A percentile compares a stretch with the other conserved stretches of the same genome.
Conservation (phyloP, 2,797 vertebrate genomes). For the Mus caroli region DNA sequence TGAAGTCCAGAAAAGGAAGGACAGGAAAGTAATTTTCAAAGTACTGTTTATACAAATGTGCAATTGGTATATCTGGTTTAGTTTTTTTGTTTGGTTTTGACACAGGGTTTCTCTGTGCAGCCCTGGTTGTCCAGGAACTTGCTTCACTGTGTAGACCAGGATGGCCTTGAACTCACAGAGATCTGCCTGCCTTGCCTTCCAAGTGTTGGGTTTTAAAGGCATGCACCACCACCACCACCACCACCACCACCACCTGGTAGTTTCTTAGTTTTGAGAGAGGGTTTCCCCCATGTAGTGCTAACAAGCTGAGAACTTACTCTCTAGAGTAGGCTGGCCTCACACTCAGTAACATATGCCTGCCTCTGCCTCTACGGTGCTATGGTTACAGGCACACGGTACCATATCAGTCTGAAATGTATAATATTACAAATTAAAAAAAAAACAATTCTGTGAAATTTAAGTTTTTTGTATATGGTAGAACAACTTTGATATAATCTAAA, state of each 20-base stretch:
- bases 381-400: neutral
- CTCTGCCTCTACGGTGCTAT: neutral
- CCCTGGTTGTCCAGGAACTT: neutral
- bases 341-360: neutral
- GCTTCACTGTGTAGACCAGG: neutral
- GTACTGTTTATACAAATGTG: slow-evolving; percentile 26
- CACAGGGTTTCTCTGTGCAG: neutral
- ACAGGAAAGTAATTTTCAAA: neutral
- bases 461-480: neutral
- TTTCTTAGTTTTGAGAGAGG: neutral
- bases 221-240: neutral
- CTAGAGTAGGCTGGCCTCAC: neutral
- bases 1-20: neutral
- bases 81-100: neutral
- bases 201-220: neutral
- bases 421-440: slow-evolving; percentile 26
- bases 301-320: neutral
- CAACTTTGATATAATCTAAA: neutral
- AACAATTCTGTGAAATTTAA: slow-evolving; percentile 7
- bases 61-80: neutral
- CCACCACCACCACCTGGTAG: neutral
- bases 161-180: neutral
- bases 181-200: neutral
- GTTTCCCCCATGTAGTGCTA: neutral
- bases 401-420: neutral